A percentile compares a stretch with the other conserved stretches of the same genome.
Conservation (phyloP, 2,888 invertebrate species). For the Agelastica alni region DNA sequence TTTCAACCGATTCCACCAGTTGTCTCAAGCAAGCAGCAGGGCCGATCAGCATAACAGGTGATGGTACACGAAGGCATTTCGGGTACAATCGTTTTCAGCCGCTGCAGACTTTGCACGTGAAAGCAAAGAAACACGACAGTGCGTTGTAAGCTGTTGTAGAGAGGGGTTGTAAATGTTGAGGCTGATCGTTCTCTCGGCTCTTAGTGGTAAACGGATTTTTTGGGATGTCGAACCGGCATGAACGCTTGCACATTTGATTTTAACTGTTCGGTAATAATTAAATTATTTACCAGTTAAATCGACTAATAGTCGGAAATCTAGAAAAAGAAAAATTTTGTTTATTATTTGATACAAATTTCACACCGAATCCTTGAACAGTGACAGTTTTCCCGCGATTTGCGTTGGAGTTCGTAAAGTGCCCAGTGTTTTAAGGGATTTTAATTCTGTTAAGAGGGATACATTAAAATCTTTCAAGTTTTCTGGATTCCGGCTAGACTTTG, state of each 20-base stretch:
- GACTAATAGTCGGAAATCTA: not conserved
- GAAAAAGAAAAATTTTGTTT: too few relatives aligned
- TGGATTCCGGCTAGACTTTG: slow-evolving; percentile 24
- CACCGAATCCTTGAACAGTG: not conserved
- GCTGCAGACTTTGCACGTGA: slow-evolving; percentile 47
- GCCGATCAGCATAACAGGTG: slow-evolving; percentile 45
- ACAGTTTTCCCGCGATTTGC: slow-evolving; percentile 22
- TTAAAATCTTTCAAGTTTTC: slow-evolving; percentile 21
- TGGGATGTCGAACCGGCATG: not conserved
- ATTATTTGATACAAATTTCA: too few relatives aligned
- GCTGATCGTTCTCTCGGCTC: not conserved
- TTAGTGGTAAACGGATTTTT: slow-evolving; percentile 2
- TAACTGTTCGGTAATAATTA: too few relatives aligned
- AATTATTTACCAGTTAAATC: not conserved
- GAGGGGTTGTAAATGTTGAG: slow-evolving; percentile 14
- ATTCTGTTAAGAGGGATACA: slow-evolving; percentile 26
- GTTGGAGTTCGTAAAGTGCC: slow-evolving; percentile 17
- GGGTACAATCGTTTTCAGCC: slow-evolving; percentile 42
- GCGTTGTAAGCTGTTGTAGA: slow-evolving; percentile 40
- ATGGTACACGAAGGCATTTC: slow-evolving; percentile 40
- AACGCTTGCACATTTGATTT: too few relatives aligned
- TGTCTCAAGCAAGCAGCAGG: slow-evolving; percentile 31
- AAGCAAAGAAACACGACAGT: slow-evolving; percentile 40
- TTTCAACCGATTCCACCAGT: slow-evolving; percentile 32
- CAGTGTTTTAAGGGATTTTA: slow-evolving; percentile 22